Conservation (phyloP, 1,140 invertebrate species). For the Stegodyphus mimosarum region DNA sequence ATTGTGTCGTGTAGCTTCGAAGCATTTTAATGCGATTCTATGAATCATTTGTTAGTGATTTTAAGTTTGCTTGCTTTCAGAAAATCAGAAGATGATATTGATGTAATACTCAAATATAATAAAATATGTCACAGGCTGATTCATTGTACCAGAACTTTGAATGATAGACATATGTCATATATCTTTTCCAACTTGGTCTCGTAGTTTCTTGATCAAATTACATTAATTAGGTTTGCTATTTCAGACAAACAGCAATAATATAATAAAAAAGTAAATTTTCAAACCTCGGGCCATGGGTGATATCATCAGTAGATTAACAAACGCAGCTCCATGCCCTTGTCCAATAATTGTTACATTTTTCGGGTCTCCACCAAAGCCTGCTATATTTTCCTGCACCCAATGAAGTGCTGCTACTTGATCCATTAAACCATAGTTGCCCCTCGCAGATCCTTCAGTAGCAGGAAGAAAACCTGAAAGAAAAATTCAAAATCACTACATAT, state of each 20-base stretch:
- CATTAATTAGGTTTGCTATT: too few species aligned
- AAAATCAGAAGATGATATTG: too few species aligned
- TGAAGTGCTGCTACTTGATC: conserved; percentile 92
- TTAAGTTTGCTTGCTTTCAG: too few species aligned
- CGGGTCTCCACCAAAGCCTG: conserved; percentile 70
- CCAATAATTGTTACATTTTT: conserved; percentile 68
- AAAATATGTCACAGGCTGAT: too few species aligned
- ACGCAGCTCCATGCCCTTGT: conserved; percentile 68
- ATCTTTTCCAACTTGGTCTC: too few species aligned
- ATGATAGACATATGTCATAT: too few species aligned
- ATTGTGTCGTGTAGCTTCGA: too few species aligned
- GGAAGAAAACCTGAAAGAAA: conserved; percentile 60
- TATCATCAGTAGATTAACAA: conserved; percentile 65
- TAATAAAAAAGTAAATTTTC: conserved; percentile 38
- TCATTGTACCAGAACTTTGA: too few species aligned
- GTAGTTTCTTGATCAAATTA: too few species aligned
- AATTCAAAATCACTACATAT: neutral
- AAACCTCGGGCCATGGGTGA: conserved; percentile 69
- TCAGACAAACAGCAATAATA: neutral
- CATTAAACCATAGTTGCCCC: conserved; percentile 95
- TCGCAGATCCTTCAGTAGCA: conserved; percentile 78
- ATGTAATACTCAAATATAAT: too few species aligned
- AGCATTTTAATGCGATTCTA: too few species aligned
- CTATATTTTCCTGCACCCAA: conserved; percentile 80
- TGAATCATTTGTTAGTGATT: too few species aligned